Conservation (phyloP, 2,888 invertebrate genomes). For the Pseudoips prasinana region DNA sequence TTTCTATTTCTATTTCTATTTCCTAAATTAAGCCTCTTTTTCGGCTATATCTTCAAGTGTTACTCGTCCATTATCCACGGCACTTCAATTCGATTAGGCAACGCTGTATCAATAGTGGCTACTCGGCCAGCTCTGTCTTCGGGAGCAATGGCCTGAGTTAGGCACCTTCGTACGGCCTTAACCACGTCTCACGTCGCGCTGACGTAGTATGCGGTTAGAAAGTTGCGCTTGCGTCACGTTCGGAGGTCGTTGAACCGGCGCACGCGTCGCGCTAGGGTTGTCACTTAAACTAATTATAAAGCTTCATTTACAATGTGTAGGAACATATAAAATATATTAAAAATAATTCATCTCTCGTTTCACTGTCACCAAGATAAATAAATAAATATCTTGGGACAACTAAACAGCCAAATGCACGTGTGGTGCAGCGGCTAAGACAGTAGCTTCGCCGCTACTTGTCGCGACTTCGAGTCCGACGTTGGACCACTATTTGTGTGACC, state of each 20-base stretch:
- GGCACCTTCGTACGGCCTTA: conserved; percentile 55
- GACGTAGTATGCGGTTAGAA: conserved; percentile 74
- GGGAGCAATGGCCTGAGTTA: conserved; percentile 40
- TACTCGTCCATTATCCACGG: neutral
- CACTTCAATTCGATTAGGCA: conserved; percentile 21
- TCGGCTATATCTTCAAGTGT: neutral
- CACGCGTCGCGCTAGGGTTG: conserved; percentile 38
- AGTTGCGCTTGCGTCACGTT: conserved; percentile 79
- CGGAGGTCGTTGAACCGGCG: conserved; percentile 60
- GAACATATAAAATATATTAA: too few species aligned
- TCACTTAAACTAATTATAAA: conserved; percentile 7
- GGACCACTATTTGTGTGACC: too few species aligned
- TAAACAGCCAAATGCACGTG: too few species aligned
- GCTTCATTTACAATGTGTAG: too few species aligned
- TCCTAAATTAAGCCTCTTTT: neutral
- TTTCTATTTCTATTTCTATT: neutral
- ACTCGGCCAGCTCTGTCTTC: conserved; percentile 17
- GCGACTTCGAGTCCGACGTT: too few species aligned
- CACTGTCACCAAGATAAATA: too few species aligned
- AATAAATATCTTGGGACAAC: too few species aligned
- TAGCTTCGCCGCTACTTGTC: too few species aligned
- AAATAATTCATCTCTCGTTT: too few species aligned
- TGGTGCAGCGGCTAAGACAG: too few species aligned
- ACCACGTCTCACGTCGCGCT: conserved; percentile 57
- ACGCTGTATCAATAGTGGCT: conserved; percentile 18